Conservation (phyloP, 2,113 vertebrate species). For the Oreochromis spilurus region DNA sequence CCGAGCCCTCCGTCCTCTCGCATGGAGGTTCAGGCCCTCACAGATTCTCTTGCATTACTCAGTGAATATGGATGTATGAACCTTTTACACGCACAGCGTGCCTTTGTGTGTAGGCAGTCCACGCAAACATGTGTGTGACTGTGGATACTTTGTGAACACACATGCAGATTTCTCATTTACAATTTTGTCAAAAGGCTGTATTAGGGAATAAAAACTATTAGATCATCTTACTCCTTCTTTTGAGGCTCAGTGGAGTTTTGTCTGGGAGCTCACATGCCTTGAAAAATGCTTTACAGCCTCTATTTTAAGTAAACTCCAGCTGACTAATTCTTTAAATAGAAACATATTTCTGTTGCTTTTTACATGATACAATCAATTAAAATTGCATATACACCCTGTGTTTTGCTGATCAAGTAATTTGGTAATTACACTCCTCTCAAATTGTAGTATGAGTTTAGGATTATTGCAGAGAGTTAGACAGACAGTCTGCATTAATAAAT, state of each 20-base stretch:
- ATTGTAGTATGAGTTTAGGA: slow-evolving; percentile 19
- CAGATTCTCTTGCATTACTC: slow-evolving; percentile 58
- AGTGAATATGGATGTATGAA: not conserved
- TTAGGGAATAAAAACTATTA: not conserved
- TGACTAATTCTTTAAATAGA: slow-evolving; percentile 17
- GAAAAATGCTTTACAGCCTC: not conserved
- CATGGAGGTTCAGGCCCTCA: slow-evolving; percentile 52
- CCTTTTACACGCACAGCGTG: not conserved
- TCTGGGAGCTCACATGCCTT: slow-evolving; percentile 4
- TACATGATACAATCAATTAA: slow-evolving; percentile 5
- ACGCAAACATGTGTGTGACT: slow-evolving; percentile 3
- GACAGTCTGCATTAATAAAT: slow-evolving; percentile 13
- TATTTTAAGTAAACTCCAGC: not conserved
- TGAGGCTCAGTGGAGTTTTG: not conserved
- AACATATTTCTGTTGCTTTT: not conserved
- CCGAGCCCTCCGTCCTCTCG: slow-evolving; percentile 58
- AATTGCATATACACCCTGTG: slow-evolving; percentile 10
- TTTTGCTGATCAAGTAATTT: slow-evolving; percentile 54
- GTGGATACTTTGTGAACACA: not conserved
- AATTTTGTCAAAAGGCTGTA: not conserved
- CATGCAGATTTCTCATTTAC: not conserved
- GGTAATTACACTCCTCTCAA: slow-evolving; percentile 28
- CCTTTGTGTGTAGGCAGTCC: slow-evolving; percentile 2
- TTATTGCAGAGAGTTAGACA: not conserved
- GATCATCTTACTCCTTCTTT: slow-evolving; percentile 10